Evolutionary conservation across 2,797 vertebrate genomes (phyloP), one percentile per base, ranked within the genome.

Genomic region (Ceryle rudis): DNA sequence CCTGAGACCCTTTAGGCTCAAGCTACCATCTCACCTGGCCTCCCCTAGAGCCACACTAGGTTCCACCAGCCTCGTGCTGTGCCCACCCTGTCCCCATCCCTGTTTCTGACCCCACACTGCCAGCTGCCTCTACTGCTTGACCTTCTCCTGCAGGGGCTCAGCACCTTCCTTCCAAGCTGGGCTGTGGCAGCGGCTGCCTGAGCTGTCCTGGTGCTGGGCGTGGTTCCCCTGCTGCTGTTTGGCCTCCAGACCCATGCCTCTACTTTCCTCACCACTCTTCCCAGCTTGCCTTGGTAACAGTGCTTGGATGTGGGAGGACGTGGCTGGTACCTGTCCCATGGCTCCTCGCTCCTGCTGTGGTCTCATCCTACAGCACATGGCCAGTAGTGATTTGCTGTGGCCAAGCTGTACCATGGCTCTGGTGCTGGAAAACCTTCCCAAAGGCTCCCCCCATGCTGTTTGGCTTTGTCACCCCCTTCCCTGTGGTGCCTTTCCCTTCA

Each of bases 21-120:
- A 64, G 35, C 8, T 9, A 5, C 22, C 1, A 0, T 64, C 39
- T 77, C 35, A 55, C 9, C 23, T 2, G 2, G 19, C 15, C 37
- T 86, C 25, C n/a, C 20, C 25, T 13, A 49, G 44, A 72, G 21
- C 21, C 23, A 17, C 3, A 2, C 6, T 47, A 15, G 5, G 14
- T 85, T 51, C 72, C 37, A n/a, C 13, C 0, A 1, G 31, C 58
- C 42, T 65, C 0, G 0, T 28, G 17, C 31, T 58, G n/a, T 55
- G 46, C 35, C 55, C 37, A 21, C 7, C 8, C 17, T 51, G 37
- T 79, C 19, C 46, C n/a, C 6, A 3, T 67, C 39, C 39, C 39
- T 66, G 14, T 61, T 15, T 51, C 60, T 11, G 8, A 57, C 18
- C 51, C 44, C 9, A 1, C 0, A 10, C 29, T 42, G 39, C 58